Evolutionary conservation across 2,797 vertebrate genomes (phyloP), one percentile per base, ranked within the genome.

Genomic region (Gobionotothen gibberifrons): DNA sequence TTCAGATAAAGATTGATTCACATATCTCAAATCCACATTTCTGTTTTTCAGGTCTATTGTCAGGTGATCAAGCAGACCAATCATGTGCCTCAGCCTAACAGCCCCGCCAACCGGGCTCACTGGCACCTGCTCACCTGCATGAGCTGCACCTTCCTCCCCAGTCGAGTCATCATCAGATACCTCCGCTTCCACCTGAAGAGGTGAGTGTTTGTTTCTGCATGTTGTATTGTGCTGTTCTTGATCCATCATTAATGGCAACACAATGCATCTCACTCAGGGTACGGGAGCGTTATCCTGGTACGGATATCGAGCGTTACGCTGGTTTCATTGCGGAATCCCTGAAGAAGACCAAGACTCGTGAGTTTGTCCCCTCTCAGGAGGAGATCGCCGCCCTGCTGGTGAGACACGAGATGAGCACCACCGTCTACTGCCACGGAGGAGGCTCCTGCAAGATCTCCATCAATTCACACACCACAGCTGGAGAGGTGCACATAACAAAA

Each of bases 31-130:
- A n/a, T 67, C 22, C 22, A 3, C 1, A 3, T 3, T 48, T 15
- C 5, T 62, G 16, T 61, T 74, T 56, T 72, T 19, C 60, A 94
- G 93, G 96, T 98, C 8, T 98, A 98, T 82, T 97, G 96, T 85
- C 97, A 98, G 93, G 94, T 97, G 87, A 97, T 98, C 93, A 98
- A 98, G 85, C 97, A 98, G 91, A 98, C 97, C 79, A 98, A 97
- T 90, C 96, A 97, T 15, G 96, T 97, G 87, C 96, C 96, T 5
- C 96, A 97, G 79, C 96, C 96, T 64, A 97, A 96, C 91, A 96
- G 95, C 70, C 74, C 95, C 3, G 96, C 95, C 65, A 97, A 97
- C 88, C 92, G 96, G 32, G 96, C 96, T 13, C 97, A 97, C 87
- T 98, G 97, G 96, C 97, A 97, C 89, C 94, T 98, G 69, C 96